phyloP scores from a whole-genome alignment of 2,888 invertebrate species.

The Mythimna pallens region DNA sequence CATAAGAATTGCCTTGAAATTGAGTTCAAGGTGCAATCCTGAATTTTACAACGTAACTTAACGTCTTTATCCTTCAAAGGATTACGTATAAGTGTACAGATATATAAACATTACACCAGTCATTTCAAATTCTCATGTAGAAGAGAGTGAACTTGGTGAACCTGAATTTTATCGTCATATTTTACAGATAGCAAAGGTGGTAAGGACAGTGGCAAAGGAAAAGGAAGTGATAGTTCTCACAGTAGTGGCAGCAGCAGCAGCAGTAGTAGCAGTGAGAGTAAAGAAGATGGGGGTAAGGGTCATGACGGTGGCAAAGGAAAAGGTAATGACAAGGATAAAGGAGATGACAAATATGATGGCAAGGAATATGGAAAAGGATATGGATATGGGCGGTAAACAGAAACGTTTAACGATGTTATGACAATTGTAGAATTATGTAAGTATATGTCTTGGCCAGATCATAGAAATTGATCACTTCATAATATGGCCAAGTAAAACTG shows the following conservation, averaged over 20 bases:
- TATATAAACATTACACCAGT: not conserved
- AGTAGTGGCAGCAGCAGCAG: conserved; percentile 18
- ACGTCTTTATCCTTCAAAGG: not conserved
- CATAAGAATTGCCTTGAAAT: not conserved
- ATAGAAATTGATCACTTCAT: no score
- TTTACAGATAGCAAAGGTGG: conserved; percentile 23
- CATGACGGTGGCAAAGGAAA: not conserved
- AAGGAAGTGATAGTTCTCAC: conserved; percentile 24
- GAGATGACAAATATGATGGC: conserved; percentile 21
- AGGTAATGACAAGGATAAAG: conserved; percentile 18
- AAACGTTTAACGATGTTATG: conserved; percentile 1
- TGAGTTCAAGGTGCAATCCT: conserved; percentile 15
- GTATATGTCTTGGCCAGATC: no score
- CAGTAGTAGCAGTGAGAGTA: conserved; percentile 37
- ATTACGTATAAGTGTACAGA: not conserved
- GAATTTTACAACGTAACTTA: not conserved
- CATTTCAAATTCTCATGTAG: not conserved
- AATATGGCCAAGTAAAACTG: no score
- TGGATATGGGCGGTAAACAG: conserved; percentile 39
- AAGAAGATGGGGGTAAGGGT: conserved; percentile 11
- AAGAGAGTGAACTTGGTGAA: not conserved
- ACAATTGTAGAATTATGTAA: not conserved
- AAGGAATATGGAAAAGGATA: conserved; percentile 48
- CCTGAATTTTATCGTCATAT: not conserved
- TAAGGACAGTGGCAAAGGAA: not conserved